These are phyloP conservation scores for Synanceia verrucosa DNA, from an alignment of 2,797 vertebrate species.

Conservation along the genomic window DNA sequence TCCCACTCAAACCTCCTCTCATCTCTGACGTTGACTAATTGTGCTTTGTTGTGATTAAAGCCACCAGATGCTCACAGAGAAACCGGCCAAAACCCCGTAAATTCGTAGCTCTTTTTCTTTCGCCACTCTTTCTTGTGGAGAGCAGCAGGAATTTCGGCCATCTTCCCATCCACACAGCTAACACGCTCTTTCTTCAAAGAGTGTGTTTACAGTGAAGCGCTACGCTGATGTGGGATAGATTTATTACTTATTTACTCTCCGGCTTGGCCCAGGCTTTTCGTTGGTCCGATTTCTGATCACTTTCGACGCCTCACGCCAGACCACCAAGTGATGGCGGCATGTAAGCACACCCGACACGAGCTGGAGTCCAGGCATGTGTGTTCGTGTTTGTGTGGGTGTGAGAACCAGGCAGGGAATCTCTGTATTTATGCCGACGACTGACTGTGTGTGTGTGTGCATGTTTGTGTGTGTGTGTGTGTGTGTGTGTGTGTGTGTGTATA, in stretches of 20 bases:
- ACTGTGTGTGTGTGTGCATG: constrained; percentile 2
- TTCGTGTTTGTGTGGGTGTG: constrained; percentile 61
- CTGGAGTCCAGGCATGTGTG: constrained; percentile 59
- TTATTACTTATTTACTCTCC: constrained; percentile 82
- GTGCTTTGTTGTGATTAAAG: constrained; percentile 75
- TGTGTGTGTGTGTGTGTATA: neutral
- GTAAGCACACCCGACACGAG: constrained; percentile 68
- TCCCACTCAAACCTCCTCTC: constrained; percentile 27
- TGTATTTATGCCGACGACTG: constrained; percentile 37
- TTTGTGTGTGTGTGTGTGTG: neutral
- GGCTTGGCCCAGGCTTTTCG: constrained; percentile 54
- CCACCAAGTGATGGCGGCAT: constrained; percentile 72
- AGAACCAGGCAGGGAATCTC: constrained; percentile 42
- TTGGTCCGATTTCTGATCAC: constrained; percentile 73
- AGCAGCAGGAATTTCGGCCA: constrained; percentile 71
- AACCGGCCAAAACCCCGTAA: constrained; percentile 53
- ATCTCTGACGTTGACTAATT: constrained; percentile 66
- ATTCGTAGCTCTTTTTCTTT: constrained; percentile 56
- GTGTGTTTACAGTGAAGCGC: constrained; percentile 77
- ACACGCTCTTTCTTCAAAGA: constrained; percentile 50
- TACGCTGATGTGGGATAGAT: constrained; percentile 77
- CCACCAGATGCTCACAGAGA: constrained; percentile 63
- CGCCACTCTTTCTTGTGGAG: constrained; percentile 73
- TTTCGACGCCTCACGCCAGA: constrained; percentile 75
- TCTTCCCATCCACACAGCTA: constrained; percentile 69